Conservation (phyloP, 2,888 invertebrate species). For the Pterobdella sp. region DNA sequence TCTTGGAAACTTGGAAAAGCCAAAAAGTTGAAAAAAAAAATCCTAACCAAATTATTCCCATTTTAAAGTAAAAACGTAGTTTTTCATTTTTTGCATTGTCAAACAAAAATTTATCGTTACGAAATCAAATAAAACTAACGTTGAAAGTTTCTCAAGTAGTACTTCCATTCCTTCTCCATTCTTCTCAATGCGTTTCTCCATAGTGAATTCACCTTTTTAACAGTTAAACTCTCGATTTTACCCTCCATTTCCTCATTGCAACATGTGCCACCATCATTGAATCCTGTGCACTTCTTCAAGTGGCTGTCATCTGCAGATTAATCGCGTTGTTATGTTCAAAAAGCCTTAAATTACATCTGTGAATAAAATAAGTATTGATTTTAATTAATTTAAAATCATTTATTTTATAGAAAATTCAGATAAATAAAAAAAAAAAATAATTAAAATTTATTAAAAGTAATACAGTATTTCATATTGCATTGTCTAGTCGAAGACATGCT, state of each 20-base stretch:
- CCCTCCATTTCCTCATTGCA: neutral
- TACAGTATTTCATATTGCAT: too few species aligned
- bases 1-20: too few species aligned
- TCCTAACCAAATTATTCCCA: too few species aligned
- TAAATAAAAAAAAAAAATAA: too few species aligned
- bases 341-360: neutral
- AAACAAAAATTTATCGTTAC: too few species aligned
- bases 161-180: constrained; percentile 12
- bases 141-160: constrained; percentile 7
- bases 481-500: too few species aligned
- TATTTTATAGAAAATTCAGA: too few species aligned
- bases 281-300: neutral
- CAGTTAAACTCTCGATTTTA: neutral
- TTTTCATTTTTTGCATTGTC: too few species aligned
- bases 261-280: neutral
- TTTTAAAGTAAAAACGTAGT: too few species aligned
- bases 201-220: neutral
- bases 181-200: neutral
- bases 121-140: neutral
- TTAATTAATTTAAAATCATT: too few species aligned
- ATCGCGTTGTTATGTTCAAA: neutral
- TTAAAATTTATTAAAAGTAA: too few species aligned
- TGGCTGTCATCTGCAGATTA: constrained; percentile 10
- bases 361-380: neutral
- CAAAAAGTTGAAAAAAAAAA: too few species aligned